Evolutionary conservation across 92 coral and sea anemone genomes (phyloP).

Genomic region (Porites divaricata): DNA sequence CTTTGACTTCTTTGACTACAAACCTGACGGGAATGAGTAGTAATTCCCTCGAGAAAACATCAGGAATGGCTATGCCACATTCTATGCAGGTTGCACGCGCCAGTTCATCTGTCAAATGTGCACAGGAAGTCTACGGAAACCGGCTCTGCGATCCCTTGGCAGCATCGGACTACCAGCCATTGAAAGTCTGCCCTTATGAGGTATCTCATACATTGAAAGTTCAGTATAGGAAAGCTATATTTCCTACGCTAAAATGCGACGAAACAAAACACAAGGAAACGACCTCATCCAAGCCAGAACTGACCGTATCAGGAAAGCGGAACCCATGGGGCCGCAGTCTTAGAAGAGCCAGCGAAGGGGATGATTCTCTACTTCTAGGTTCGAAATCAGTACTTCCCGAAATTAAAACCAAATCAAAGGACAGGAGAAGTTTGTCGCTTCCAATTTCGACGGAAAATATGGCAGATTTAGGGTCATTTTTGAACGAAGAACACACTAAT

Average conservation of each 20-base stretch:
- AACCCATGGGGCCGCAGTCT: background rate
- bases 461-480: background rate
- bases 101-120: background rate
- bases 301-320: background rate
- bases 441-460: slow-evolving; percentile 14
- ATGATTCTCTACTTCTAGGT: background rate
- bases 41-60: too few species aligned
- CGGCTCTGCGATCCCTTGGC: background rate
- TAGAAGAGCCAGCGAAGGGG: background rate
- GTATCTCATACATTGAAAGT: background rate
- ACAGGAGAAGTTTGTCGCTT: slow-evolving; percentile 6
- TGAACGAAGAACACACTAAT: background rate
- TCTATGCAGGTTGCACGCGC: background rate
- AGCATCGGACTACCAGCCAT: background rate
- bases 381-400: slow-evolving; percentile 3
- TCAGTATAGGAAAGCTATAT: background rate
- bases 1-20: too few species aligned
- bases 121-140: background rate
- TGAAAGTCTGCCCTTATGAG: background rate
- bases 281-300: background rate
- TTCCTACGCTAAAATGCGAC: background rate
- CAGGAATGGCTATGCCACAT: background rate
- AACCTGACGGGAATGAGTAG: too few species aligned
- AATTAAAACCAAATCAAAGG: background rate
- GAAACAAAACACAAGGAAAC: background rate